Evolutionary conservation across 1,140 invertebrate genomes (phyloP).

Genomic region (Drosophila suzukii): DNA sequence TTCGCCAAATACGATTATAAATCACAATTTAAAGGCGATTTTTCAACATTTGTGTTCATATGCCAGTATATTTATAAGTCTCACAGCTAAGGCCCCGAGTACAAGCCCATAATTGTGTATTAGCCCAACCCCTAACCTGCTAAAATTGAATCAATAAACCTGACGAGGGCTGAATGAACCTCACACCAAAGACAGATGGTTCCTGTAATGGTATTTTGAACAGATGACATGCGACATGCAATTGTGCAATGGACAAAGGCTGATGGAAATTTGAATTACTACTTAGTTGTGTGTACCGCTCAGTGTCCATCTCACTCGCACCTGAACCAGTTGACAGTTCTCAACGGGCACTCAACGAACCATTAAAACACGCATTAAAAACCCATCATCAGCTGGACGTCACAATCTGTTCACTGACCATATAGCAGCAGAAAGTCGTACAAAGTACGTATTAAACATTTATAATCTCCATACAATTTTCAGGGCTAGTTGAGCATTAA

Average conservation of each 20-base stretch:
- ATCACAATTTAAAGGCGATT: not conserved
- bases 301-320: not conserved
- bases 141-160: slow-evolving; percentile 25
- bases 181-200: not conserved
- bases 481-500: slow-evolving; percentile 56
- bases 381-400: slow-evolving; percentile 19
- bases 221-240: slow-evolving; percentile 27
- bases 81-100: not conserved
- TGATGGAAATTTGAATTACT: slow-evolving; percentile 19
- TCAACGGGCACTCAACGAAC: slow-evolving; percentile 31
- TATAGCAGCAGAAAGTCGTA: slow-evolving; percentile 2
- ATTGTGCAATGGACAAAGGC: slow-evolving; percentile 16
- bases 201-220: slow-evolving; percentile 8
- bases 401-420: slow-evolving; percentile 28
- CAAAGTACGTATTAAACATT: slow-evolving; percentile 18
- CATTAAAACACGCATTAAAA: slow-evolving; percentile 58
- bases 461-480: slow-evolving; percentile 43
- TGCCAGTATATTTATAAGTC: not conserved
- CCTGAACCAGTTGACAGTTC: slow-evolving; percentile 12
- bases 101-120: slow-evolving; percentile 7
- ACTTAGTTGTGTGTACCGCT: slow-evolving; percentile 1
- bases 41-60: too few species aligned
- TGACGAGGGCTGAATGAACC: slow-evolving; percentile 5
- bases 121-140: not conserved
- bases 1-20: not conserved